Evolutionary conservation across 2,888 invertebrate species (phyloP).

Genomic region (Troides helena): DNA sequence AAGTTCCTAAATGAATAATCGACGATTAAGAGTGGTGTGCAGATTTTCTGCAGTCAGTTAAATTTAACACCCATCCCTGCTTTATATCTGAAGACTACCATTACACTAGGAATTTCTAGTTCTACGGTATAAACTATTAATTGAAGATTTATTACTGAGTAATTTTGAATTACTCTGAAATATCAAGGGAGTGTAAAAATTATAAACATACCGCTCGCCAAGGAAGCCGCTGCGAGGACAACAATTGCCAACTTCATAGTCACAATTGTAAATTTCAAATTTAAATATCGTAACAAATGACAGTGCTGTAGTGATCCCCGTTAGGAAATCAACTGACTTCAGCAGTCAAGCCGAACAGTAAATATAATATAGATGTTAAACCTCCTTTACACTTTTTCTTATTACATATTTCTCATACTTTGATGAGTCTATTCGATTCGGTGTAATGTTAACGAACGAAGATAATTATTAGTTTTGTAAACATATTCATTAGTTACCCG

Average conservation of each 20-base stretch:
- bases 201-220: not conserved
- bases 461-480: too few relatives aligned
- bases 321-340: not conserved
- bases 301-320: not conserved
- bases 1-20: too few relatives aligned
- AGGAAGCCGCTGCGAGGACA: not conserved
- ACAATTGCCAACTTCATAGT: not conserved
- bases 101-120: too few relatives aligned
- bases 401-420: not conserved
- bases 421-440: not conserved
- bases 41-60: too few relatives aligned
- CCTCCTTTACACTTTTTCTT: not conserved
- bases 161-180: too few relatives aligned
- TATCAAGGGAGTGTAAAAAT: not conserved
- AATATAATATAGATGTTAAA: conserved; percentile 10
- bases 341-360: not conserved
- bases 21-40: too few relatives aligned
- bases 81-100: too few relatives aligned
- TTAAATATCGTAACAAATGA: not conserved
- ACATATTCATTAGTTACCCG: too few relatives aligned
- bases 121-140: too few relatives aligned
- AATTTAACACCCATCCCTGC: too few relatives aligned
- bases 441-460: not conserved
- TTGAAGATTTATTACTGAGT: too few relatives aligned
- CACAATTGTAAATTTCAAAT: not conserved